Evolutionary conservation across 2,888 invertebrate genomes (phyloP), one percentile per base, ranked within the genome.

Genomic region (Lasius fuliginosus): DNA sequence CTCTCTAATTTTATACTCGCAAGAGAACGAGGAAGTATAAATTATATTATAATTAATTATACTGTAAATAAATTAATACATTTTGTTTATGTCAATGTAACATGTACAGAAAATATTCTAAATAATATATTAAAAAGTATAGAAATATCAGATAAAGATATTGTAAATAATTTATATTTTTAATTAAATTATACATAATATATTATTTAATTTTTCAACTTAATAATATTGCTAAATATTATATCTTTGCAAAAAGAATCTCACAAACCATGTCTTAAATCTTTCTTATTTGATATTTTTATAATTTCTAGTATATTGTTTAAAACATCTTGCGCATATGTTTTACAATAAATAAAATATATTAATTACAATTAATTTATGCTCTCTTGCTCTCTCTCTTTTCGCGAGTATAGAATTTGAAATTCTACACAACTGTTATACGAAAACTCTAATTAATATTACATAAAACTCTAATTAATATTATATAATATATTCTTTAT

Each of bases 1-100:
- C 91, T 91, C 18, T 15, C 56, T 92, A 53, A 53, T n/a, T 53
- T n/a, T 53, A 6, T 53, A 53, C 8, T n/a, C 53, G 53, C 53
- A 53, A 53, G n/a, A 18, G 49, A 18, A 49, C 0, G 18, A 6
- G 36, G 4, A 36, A 36, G 49, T 53, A 8, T n/a, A 53, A 53
- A n/a, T 49, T 49, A 33, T 3, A 33, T 33, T 33, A 33, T 33
- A 33, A 33, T 36, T 36, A 49, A 49, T 49, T 49, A 18, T 49
- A 18, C 6, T 49, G n/a, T 46, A 49, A 42, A 49, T 49, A n/a
- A 49, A 53, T 53, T 53, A 36, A 36, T 5, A 53, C 8, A 53
- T 53, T n/a, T 53, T n/a, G 8, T 53, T 53, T 53, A 23, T 23
- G 23, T 23, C 23, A 53, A n/a, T 8, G 18, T 6, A 5, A 49